Evolutionary conservation across 2,113 vertebrate species (phyloP).

Genomic region (Willisornis vidua): DNA sequence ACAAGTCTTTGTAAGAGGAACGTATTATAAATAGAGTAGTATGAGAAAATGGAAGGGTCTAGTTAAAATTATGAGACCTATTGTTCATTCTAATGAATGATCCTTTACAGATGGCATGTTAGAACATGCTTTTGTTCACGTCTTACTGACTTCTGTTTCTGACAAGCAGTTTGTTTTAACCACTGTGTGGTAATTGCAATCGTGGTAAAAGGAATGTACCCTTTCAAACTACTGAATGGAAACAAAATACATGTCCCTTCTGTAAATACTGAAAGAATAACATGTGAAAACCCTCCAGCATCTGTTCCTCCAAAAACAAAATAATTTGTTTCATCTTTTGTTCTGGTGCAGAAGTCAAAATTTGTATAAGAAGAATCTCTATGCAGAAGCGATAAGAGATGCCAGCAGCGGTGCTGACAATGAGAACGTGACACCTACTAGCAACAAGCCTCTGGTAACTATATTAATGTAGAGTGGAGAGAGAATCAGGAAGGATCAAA

Average conservation of each 20-base stretch:
- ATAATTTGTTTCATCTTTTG: slow-evolving; percentile 30
- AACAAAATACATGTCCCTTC: not conserved
- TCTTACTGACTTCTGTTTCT: not conserved
- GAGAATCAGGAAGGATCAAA: slow-evolving; percentile 63
- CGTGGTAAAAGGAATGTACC: not conserved
- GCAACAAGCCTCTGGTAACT: slow-evolving; percentile 79
- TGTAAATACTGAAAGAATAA: not conserved
- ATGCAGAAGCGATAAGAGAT: slow-evolving; percentile 73
- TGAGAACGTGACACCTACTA: slow-evolving; percentile 53
- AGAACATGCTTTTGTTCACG: not conserved
- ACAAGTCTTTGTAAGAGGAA: not conserved
- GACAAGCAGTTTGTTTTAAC: not conserved
- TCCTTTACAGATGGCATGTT: not conserved
- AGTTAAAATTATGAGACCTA: not conserved
- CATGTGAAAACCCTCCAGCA: not conserved
- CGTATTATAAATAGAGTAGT: not conserved
- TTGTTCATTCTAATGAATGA: not conserved
- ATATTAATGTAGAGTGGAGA: slow-evolving; percentile 35
- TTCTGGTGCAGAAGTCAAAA: slow-evolving; percentile 71
- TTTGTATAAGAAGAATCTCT: slow-evolving; percentile 61
- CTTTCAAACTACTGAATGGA: not conserved
- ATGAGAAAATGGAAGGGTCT: not conserved
- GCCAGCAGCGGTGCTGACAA: slow-evolving; percentile 56
- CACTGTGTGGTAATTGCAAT: not conserved
- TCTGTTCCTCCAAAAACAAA: not conserved